Percentiles rank a stretch among this genome's conserved stretches.
phyloP scores from a whole-genome alignment of 1,140 invertebrate species.

The Dreissena polymorpha region DNA sequence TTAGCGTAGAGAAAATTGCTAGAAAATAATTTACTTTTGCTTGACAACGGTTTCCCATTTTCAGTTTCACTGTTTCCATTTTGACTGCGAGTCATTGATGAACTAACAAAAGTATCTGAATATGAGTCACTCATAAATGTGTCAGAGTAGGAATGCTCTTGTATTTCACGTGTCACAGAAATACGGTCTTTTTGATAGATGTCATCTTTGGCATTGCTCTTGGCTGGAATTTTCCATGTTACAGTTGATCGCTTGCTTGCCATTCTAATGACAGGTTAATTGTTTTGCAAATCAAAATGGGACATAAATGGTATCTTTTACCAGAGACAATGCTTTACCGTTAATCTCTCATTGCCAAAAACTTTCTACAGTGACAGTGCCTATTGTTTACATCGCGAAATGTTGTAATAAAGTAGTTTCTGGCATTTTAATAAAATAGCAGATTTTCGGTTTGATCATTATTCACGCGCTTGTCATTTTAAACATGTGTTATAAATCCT shows the following conservation, averaged over 20 bases:
- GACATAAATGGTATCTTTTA: too few species aligned
- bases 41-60: background rate
- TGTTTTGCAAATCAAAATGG: too few species aligned
- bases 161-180: constrained; percentile 22
- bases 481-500: too few species aligned
- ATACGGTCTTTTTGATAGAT: constrained; percentile 10
- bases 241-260: constrained; percentile 18
- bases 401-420: too few species aligned
- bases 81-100: background rate
- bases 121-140: too few species aligned
- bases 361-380: too few species aligned
- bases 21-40: background rate
- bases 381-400: too few species aligned
- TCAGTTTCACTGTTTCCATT: background rate
- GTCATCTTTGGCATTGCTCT: background rate
- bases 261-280: background rate
- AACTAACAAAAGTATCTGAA: background rate
- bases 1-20: background rate
- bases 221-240: constrained; percentile 33
- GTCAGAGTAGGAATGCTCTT: constrained; percentile 33
- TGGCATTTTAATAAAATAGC: too few species aligned
- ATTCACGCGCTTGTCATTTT: too few species aligned
- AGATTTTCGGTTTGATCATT: too few species aligned
- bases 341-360: too few species aligned
- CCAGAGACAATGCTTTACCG: too few species aligned